Conservation (phyloP, 2,888 invertebrate genomes). For the Synanthedon myopaeformis region DNA sequence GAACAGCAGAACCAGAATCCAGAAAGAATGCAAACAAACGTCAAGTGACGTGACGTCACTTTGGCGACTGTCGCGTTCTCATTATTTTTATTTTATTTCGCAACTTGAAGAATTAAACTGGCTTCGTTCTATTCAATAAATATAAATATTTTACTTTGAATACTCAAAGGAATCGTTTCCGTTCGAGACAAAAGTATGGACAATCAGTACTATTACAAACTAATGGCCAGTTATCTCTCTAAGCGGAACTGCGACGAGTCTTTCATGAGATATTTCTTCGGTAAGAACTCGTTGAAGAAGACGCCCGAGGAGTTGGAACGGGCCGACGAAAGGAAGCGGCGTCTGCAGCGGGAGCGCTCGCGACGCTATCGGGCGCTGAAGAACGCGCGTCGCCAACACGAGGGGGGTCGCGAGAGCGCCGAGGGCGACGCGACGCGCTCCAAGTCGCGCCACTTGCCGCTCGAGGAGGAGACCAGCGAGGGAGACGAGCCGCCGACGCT, state of each 20-base stretch:
- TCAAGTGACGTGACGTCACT: conserved; percentile 47
- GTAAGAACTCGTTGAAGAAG: conserved; percentile 56
- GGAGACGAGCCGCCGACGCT: conserved; percentile 58
- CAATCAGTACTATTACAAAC: conserved; percentile 61
- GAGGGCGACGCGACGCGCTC: conserved; percentile 26
- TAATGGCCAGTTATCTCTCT: conserved; percentile 62
- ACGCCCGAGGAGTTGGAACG: conserved; percentile 57
- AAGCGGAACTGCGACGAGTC: conserved; percentile 65
- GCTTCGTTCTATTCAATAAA: conserved; percentile 13
- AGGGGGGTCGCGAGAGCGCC: conserved; percentile 36
- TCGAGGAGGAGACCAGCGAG: conserved; percentile 53
- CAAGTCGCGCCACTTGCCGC: conserved; percentile 29
- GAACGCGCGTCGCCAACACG: conserved; percentile 57
- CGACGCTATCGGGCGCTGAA: conserved; percentile 57
- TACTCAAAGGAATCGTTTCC: background rate
- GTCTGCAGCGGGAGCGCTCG: conserved; percentile 55
- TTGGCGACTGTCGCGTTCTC: conserved; percentile 38
- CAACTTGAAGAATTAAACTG: conserved; percentile 36
- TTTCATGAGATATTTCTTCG: conserved; percentile 64
- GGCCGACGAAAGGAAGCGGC: conserved; percentile 56
- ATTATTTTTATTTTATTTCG: conserved; percentile 67
- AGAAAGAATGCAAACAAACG: conserved; percentile 14
- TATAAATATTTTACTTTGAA: background rate
- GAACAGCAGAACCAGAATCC: background rate
- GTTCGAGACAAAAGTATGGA: conserved; percentile 31